Percentiles rank a stretch among this genome's conserved stretches.
These are phyloP conservation scores for Drosophila atripex DNA, from an alignment of 2,888 invertebrate genomes.

Conservation along the genomic window DNA sequence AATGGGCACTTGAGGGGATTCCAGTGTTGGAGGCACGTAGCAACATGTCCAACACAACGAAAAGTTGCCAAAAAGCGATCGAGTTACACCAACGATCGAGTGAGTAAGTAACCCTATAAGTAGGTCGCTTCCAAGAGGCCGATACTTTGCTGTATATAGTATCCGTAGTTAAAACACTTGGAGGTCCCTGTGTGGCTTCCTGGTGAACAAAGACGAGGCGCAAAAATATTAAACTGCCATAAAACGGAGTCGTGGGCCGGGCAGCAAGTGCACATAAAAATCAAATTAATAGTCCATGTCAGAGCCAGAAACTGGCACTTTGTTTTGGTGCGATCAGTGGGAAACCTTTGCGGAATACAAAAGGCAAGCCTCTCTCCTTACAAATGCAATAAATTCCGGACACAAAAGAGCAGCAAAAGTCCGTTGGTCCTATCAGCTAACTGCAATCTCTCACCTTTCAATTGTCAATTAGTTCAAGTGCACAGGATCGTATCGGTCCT, in stretches of 20 bases:
- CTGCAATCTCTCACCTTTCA: conserved; percentile 78
- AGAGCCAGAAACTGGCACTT: conserved; percentile 65
- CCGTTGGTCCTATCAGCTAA: conserved; percentile 65
- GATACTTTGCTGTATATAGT: neutral
- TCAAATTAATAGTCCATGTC: conserved; percentile 76
- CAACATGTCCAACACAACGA: conserved; percentile 21
- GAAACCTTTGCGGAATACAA: conserved; percentile 63
- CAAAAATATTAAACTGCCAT: conserved; percentile 74
- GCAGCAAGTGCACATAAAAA: conserved; percentile 74
- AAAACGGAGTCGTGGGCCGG: conserved; percentile 49
- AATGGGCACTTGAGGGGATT: conserved; percentile 71
- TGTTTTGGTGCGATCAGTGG: conserved; percentile 77
- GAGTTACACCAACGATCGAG: conserved; percentile 34
- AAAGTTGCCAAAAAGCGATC: conserved; percentile 37
- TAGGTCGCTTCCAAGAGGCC: conserved; percentile 43
- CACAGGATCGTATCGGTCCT: conserved; percentile 21
- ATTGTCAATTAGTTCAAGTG: conserved; percentile 78
- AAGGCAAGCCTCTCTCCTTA: conserved; percentile 28
- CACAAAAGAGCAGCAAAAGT: conserved; percentile 52
- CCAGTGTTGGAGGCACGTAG: conserved; percentile 64
- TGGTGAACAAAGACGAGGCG: conserved; percentile 52
- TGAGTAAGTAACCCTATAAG: conserved; percentile 24
- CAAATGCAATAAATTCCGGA: conserved; percentile 61
- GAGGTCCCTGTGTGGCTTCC: conserved; percentile 64
- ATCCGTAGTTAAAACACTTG: conserved; percentile 3